Evolutionary conservation across 1,140 invertebrate genomes (phyloP).

Genomic region (Drosophila bifasciata): DNA sequence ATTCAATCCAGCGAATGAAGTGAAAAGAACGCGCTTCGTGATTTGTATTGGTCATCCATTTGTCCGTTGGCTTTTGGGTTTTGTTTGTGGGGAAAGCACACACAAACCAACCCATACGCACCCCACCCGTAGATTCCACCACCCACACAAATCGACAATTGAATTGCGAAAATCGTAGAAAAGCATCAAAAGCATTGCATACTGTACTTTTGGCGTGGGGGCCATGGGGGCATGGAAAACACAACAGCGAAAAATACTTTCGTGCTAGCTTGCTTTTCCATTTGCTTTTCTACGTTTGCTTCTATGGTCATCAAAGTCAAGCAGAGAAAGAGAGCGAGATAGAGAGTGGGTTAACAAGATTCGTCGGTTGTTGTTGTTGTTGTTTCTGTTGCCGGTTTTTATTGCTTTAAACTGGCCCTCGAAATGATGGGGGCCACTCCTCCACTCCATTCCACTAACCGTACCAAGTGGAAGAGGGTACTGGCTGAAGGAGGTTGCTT

Average conservation of each 20-base stretch:
- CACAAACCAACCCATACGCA: too few species aligned
- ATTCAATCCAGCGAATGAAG: constrained; percentile 24
- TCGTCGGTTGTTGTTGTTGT: neutral
- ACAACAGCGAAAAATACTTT: constrained; percentile 70
- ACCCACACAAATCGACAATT: constrained; percentile 62
- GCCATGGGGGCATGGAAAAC: constrained; percentile 37
- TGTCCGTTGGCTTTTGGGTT: constrained; percentile 7
- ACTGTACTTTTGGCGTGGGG: constrained; percentile 45
- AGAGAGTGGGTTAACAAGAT: constrained; percentile 43
- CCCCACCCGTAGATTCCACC: too few species aligned
- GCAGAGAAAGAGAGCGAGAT: neutral
- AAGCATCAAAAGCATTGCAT: constrained; percentile 72
- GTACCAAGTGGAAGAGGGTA: constrained; percentile 41
- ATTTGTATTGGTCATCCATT: constrained; percentile 23
- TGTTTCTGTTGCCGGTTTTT: constrained; percentile 10
- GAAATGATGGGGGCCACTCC: constrained; percentile 16
- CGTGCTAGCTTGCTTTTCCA: constrained; percentile 18
- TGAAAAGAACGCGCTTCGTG: constrained; percentile 24
- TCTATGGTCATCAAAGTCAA: constrained; percentile 30
- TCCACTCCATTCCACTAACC: constrained; percentile 42
- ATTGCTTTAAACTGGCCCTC: constrained; percentile 63
- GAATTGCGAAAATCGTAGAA: constrained; percentile 60
- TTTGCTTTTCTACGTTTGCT: neutral
- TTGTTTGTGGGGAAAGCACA: too few species aligned
- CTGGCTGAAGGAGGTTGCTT: constrained; percentile 6